Evolutionary conservation across 2,888 invertebrate genomes (phyloP).

Genomic region (Drosophila ustulata): DNA sequence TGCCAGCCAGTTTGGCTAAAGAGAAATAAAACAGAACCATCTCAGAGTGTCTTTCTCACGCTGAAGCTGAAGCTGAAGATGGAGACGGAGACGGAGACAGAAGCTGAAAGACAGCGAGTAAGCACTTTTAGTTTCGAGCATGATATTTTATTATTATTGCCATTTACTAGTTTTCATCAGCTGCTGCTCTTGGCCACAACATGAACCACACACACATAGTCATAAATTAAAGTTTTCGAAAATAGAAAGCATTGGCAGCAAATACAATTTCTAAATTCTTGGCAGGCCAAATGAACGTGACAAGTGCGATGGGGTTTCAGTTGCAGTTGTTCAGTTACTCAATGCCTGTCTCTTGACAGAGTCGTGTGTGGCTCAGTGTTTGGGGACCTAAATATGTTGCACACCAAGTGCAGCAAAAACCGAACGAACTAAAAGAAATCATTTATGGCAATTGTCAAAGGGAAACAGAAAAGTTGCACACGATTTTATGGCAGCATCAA

Average conservation of each 20-base stretch:
- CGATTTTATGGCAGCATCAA: slow-evolving; percentile 22
- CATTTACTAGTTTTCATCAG: slow-evolving; percentile 30
- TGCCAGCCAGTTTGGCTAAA: slow-evolving; percentile 29
- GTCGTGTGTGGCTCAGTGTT: slow-evolving; percentile 6
- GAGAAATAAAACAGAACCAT: slow-evolving; percentile 6
- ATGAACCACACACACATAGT: slow-evolving; percentile 13
- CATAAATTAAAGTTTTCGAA: slow-evolving; percentile 44
- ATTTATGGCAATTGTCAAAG: slow-evolving; percentile 51
- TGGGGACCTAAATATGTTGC: slow-evolving; percentile 12
- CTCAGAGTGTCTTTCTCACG: slow-evolving; percentile 41
- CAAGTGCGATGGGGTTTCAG: slow-evolving; percentile 48
- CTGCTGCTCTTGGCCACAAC: slow-evolving; percentile 10
- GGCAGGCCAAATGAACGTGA: slow-evolving; percentile 66
- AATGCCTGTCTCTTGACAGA: background rate
- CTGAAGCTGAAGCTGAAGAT: background rate
- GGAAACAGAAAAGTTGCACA: slow-evolving; percentile 31
- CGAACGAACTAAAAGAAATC: slow-evolving; percentile 52
- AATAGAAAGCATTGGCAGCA: slow-evolving; percentile 75
- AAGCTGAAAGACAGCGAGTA: background rate
- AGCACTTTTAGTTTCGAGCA: slow-evolving; percentile 72
- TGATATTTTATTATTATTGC: slow-evolving; percentile 53
- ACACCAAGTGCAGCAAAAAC: slow-evolving; percentile 22
- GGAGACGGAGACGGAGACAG: background rate
- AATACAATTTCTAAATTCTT: slow-evolving; percentile 76
- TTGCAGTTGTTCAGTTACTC: background rate